Conservation (phyloP, 2,797 vertebrate genomes). For the Buphagus erythrorhynchus region DNA sequence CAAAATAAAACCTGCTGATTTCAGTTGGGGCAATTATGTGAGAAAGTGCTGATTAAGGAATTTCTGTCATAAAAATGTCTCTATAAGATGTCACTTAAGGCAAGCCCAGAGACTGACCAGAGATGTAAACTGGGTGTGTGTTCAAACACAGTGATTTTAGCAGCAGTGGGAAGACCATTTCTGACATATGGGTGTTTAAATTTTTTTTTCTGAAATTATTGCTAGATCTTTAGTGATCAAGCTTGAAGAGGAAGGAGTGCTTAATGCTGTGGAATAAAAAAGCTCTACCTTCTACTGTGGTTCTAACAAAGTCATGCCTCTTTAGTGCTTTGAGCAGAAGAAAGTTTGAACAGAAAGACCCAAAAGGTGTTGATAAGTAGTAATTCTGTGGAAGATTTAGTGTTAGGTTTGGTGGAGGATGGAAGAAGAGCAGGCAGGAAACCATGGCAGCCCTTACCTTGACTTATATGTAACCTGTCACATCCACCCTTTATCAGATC, state of each 20-base stretch:
- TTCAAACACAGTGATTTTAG: not conserved
- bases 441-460: not conserved
- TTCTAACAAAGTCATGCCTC: not conserved
- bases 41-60: not conserved
- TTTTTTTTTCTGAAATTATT: not conserved
- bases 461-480: not conserved
- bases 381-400: not conserved
- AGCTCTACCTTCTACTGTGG: not conserved
- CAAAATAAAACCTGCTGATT: not conserved
- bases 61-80: not conserved
- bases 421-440: not conserved
- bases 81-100: not conserved
- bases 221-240: not conserved
- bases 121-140: not conserved
- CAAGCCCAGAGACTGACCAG: not conserved
- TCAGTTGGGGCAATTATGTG: not conserved
- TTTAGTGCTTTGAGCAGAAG: not conserved
- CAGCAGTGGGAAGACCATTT: not conserved
- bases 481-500: not conserved
- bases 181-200: not conserved
- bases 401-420: too few species aligned
- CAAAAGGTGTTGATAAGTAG: not conserved
- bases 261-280: not conserved
- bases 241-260: not conserved
- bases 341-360: not conserved